Evolutionary conservation across 2,797 vertebrate species (phyloP), one percentile per base, ranked within the genome.

Genomic region (Microchirus variegatus): DNA sequence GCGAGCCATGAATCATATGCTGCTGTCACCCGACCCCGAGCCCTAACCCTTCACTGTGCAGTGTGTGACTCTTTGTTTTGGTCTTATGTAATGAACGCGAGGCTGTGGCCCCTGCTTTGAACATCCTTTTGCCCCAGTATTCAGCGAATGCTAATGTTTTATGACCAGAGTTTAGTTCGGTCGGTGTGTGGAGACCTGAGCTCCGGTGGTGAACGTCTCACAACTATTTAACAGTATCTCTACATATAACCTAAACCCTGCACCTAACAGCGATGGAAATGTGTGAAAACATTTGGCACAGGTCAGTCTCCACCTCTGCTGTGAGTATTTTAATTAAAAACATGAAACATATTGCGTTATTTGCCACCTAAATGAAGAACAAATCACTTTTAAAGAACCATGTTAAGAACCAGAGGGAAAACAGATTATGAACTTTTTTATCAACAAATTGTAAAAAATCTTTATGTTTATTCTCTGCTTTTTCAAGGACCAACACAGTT

Each of bases 1-100:
- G 77, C 54, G 4, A 84, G 82, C 87, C 85, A 81, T 91, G 90
- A 92, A 90, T 92, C 90, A 92, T 89, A 90, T 87, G 89, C 74
- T 90, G 83, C 83, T 90, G 88, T 88, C 89, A 91, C 80, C 85
- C 62, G 77, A 91, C 90, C 90, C 80, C 79, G 42, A 88, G 89
- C 89, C 83, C 89, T 87, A 79, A 86, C 78, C 87, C 84, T 80
- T 78, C 80, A 67, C 80, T 78, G 31, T 78, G 31, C 31, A 31
- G 73, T 82, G 79, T 82, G 79, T 88, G 86, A 88, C 86, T 89
- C 87, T 88, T 81, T 86, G 85, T 88, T 88, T 80, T 60, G 73
- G 38, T 87, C 85, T 91, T 90, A 90, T 65, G 83, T 89, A 89
- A 91, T 84, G 75, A 77, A 80, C 62, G 73, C 70, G 79, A 70